Evolutionary conservation across 1,140 invertebrate species (phyloP).

Genomic region (Pseudoatta argentina): DNA sequence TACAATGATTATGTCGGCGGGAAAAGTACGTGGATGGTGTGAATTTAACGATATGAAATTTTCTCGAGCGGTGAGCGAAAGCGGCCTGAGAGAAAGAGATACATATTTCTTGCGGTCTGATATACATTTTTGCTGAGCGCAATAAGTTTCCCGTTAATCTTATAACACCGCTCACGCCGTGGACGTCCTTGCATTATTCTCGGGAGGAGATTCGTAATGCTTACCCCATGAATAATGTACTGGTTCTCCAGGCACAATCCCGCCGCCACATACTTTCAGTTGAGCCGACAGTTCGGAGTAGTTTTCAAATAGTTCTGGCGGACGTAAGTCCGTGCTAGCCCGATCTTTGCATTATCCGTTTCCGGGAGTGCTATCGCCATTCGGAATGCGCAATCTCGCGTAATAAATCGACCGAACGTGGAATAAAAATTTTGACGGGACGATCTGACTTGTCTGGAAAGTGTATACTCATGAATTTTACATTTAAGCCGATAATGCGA

Average conservation of each 20-base stretch:
- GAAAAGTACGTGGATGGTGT: conserved; percentile 23
- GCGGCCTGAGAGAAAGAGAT: conserved; percentile 4
- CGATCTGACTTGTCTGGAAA: neutral
- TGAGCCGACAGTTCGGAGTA: conserved; percentile 76
- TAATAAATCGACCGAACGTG: conserved; percentile 59
- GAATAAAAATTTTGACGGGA: conserved; percentile 53
- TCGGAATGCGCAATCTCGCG: conserved; percentile 47
- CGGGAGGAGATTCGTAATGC: conserved; percentile 69
- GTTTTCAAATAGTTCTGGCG: conserved; percentile 76
- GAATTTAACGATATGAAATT: conserved; percentile 46
- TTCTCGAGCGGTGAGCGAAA: conserved; percentile 13
- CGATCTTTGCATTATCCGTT: conserved; percentile 75
- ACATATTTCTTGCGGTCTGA: neutral
- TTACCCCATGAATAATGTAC: conserved; percentile 76
- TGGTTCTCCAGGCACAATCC: conserved; percentile 65
- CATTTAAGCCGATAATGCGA: conserved; percentile 13
- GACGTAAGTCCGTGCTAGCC: conserved; percentile 73
- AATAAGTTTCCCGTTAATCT: conserved; percentile 76
- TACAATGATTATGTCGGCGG: conserved; percentile 11
- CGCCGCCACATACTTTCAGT: conserved; percentile 74
- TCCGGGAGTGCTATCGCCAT: conserved; percentile 60
- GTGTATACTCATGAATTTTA: conserved; percentile 27
- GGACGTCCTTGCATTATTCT: conserved; percentile 75
- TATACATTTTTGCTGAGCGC: conserved; percentile 51
- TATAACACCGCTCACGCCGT: conserved; percentile 36